Conservation (phyloP, 2,113 vertebrate species). For the Mesitornis unicolor region DNA sequence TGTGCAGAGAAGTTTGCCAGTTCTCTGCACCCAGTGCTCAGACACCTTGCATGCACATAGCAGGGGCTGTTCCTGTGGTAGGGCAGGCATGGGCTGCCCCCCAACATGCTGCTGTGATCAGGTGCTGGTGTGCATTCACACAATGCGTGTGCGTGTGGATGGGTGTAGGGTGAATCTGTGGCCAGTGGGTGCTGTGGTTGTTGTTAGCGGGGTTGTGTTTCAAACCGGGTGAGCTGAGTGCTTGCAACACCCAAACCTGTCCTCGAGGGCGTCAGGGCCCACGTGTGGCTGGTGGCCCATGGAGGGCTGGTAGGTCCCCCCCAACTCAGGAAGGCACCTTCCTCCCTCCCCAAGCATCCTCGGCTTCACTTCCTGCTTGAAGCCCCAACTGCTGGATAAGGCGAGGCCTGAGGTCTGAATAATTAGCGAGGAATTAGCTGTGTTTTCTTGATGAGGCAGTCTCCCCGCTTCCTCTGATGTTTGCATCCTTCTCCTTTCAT, state of each 20-base stretch:
- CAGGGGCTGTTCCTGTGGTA: neutral
- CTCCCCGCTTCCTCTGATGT: neutral
- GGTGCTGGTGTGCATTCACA: neutral
- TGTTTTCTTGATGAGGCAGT: neutral
- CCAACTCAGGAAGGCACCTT: neutral
- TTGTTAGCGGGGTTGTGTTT: neutral
- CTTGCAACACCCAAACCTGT: neutral
- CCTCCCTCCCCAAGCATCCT: neutral
- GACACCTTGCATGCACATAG: accelerated
- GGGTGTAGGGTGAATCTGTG: neutral
- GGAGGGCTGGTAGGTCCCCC: neutral
- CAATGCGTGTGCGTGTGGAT: accelerated
- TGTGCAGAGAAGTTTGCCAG: neutral
- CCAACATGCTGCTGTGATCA: neutral
- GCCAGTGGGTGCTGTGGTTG: neutral
- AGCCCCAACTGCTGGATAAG: neutral
- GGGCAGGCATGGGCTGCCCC: neutral
- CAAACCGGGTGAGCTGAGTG: neutral
- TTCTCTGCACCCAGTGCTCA: neutral
- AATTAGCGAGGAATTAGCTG: conserved; percentile 27
- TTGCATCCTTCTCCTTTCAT: conserved; percentile 34
- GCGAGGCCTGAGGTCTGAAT: neutral
- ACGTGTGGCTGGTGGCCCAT: accelerated
- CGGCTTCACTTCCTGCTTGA: neutral
- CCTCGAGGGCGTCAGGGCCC: neutral